Base-by-base conservation (phyloP, 2,888 invertebrate species). In the Drosophila antonietae region DNA sequence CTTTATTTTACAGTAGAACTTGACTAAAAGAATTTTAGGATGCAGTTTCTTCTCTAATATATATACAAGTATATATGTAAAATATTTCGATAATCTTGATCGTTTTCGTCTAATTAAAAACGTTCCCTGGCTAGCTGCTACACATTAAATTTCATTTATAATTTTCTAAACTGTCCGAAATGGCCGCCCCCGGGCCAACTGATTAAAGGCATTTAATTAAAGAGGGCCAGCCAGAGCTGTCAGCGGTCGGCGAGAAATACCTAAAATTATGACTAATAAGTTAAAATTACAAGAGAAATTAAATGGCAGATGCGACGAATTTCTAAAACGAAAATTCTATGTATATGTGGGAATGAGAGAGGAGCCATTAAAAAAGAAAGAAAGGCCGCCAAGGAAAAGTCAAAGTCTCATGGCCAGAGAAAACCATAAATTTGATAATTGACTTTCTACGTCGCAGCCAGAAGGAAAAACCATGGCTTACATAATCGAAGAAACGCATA, bases 381-480 rank as follows among this genome's bases (percentile, higher is more conserved):
- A 46, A 73, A 62, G 51, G 80, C 80, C 72, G 73, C 68, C 67
- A 64, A 74, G 68, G 52, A 67, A 68, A 73, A 74, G 75, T 79
- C 73, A 68, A 73, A 74, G 75, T 79, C 73, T 67, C 63, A 79
- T 68, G 81, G 67, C 57, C 65, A 53, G 77, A 53, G 77, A 79
- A 83, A 70, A 70, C 67, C 81, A 90, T 90, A 90, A 90, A 90
- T 90, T 90, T 88, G 81, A 89, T 90, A 88, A 90, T 90, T 90
- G 88, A 90, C 89, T 89, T 88, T 81, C 75, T 68, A 74, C 52
- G 62, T 72, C 39, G 52, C 23, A 39, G 49, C 68, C 67, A 58
- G 39, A 52, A 72, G 74, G 68, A 73, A 76, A 80, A 78, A 66
- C 80, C 57, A 67, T 69, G 82, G 79, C 79, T 83, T 85, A 85